These are phyloP conservation scores for Hipparchia semele DNA, from an alignment of 2,888 invertebrate genomes.

Conservation along the genomic window DNA sequence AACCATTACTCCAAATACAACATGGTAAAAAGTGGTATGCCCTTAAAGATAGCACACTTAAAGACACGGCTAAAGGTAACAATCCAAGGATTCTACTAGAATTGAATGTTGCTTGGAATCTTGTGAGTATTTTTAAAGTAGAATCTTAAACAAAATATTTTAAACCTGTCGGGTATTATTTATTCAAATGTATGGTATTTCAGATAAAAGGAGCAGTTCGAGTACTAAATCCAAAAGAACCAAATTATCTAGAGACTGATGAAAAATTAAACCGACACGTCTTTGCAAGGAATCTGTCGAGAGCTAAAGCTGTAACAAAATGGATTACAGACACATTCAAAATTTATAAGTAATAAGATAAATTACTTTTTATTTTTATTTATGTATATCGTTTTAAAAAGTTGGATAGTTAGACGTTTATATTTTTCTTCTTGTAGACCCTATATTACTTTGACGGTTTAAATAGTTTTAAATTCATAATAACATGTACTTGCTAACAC, in stretches of 20 bases:
- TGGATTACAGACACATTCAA: conserved; percentile 91
- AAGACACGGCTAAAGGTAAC: conserved; percentile 92
- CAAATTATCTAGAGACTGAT: conserved; percentile 93
- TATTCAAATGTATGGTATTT: conserved; percentile 16
- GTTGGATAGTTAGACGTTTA: neutral
- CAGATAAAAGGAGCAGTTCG: conserved; percentile 88
- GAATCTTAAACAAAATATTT: neutral
- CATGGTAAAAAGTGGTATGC: conserved; percentile 97
- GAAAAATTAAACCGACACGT: conserved; percentile 95
- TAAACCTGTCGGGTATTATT: neutral
- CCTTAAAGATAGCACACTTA: conserved; percentile 95
- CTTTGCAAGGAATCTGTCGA: conserved; percentile 93
- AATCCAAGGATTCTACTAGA: conserved; percentile 93
- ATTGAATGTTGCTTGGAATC: conserved; percentile 94
- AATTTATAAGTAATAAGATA: conserved; percentile 88
- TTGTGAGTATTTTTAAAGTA: conserved; percentile 75
- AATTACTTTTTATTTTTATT: neutral
- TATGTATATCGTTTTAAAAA: neutral
- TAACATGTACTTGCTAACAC: neutral
- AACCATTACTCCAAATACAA: conserved; percentile 92
- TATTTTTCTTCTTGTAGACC: neutral
- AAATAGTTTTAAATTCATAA: neutral
- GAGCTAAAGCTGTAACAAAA: conserved; percentile 92
- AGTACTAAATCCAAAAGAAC: conserved; percentile 96
- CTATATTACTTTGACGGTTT: too few species aligned